These are phyloP conservation scores for Dipodomys ordii DNA, from an alignment of 2,113 vertebrate genomes.

Conservation along the genomic window DNA sequence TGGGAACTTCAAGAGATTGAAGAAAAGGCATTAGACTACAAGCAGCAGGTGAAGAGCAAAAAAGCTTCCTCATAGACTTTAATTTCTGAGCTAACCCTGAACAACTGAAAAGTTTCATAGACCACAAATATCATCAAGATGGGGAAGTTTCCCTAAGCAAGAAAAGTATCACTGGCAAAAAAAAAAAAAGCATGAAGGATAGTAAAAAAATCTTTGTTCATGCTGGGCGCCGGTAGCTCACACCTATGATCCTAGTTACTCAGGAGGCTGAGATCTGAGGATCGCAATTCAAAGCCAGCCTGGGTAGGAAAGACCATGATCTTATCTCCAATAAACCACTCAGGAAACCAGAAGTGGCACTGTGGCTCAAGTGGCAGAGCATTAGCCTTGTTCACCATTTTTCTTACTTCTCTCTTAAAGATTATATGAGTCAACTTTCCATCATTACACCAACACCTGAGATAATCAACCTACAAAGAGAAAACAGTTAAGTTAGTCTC, in stretches of 20 bases:
- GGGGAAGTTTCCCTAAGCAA: no score
- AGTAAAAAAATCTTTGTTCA: neutral
- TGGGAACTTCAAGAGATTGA: fast-evolving
- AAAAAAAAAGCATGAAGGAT: neutral
- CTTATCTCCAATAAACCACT: no score
- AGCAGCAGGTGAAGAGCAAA: neutral
- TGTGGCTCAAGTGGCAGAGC: no score
- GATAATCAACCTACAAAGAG: no score
- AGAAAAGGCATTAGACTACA: neutral
- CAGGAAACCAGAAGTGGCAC: no score
- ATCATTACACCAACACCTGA: neutral
- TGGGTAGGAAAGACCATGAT: no score
- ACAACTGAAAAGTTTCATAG: neutral
- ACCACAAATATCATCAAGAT: no score
- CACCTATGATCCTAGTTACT: no score
- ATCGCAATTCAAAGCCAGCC: no score
- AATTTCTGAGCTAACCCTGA: neutral
- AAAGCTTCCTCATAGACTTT: neutral
- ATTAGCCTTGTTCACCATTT: neutral
- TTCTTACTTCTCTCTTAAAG: neutral
- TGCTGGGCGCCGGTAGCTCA: no score
- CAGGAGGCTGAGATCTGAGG: no score
- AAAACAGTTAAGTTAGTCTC: neutral
- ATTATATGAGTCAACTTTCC: neutral
- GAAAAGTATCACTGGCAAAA: neutral